Evolutionary conservation across 2,113 vertebrate species (phyloP).

Genomic region (Drymodes brunneopygia): DNA sequence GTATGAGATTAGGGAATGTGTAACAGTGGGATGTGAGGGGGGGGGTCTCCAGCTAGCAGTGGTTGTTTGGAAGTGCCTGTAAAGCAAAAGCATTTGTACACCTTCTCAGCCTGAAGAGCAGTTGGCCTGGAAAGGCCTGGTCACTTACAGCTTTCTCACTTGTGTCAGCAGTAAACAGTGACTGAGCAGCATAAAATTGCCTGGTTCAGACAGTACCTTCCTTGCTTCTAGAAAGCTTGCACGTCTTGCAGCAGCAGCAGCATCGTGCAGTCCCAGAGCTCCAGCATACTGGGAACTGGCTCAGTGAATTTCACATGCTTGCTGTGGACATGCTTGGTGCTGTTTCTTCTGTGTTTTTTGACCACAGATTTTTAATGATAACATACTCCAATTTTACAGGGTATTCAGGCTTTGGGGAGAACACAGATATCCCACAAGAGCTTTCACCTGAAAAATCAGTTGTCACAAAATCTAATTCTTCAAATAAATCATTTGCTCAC

Average conservation of each 20-base stretch:
- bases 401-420: conserved; percentile 81
- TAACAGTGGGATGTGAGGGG: neutral
- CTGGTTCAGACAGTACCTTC: neutral
- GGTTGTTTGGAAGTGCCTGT: neutral
- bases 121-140: neutral
- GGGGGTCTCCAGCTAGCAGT: neutral
- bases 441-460: conserved; percentile 68
- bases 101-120: fast-evolving
- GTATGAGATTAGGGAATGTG: neutral
- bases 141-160: neutral
- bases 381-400: conserved; percentile 42
- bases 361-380: neutral
- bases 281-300: too few relatives aligned
- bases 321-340: fast-evolving
- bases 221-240: conserved; percentile 22
- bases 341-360: neutral
- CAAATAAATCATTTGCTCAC: conserved; percentile 72
- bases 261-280: neutral
- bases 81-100: neutral
- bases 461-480: conserved; percentile 72
- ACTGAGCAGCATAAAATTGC: neutral
- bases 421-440: conserved; percentile 72
- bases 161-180: neutral
- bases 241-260: neutral
- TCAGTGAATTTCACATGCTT: neutral